Base-by-base conservation (phyloP, 2,113 vertebrate genomes). In the Haemorhous mexicanus region DNA sequence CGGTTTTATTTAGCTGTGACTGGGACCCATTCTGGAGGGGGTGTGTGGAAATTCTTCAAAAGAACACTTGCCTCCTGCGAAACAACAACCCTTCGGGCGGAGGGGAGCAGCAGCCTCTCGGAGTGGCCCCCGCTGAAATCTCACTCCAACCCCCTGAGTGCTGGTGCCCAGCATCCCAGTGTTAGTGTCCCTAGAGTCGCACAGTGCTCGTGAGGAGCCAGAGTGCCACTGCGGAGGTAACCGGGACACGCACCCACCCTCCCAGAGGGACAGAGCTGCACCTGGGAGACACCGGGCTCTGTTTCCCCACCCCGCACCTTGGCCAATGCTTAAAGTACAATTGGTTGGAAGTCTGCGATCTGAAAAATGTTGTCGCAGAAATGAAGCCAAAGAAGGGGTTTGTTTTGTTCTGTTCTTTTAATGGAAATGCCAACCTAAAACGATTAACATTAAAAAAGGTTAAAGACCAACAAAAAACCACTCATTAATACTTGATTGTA, bases 341-440 rank as follows among this genome's bases (percentile, higher is more conserved):
- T 39, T 19, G n/a, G 8, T 46, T 55, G 23, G 66, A 82, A 53
- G 52, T 4, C 55, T 73, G 53, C 16, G 2, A 27, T 70, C 46
- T 55, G 77, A 80, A 94, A 87, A 84, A 52, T 9, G 21, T 26
- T 84, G 14, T 27, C 43, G 52, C 64, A 63, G 73, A 94, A 96
- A 87, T 53, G 6, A 72, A 92, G 75, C 26, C 80, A 81, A 79
- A 61, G 21, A 63, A 84, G 13, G 35, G 43, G 5, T 79, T 68
- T 73, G 22, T 37, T 87, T 81, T 79, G 81, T 75, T 94, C 64
- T 72, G 80, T 63, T 90, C 27, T 90, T 97, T 95, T 95, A 96
- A 95, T 96, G 80, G 55, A 92, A 95, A 94, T 93, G 84, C 73
- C 87, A 96, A 82, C 83, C 66, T 76, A 88, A 95, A 96, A 84